Evolutionary conservation across 1,140 invertebrate genomes (phyloP).

Genomic region (Rhysida immarginata): DNA sequence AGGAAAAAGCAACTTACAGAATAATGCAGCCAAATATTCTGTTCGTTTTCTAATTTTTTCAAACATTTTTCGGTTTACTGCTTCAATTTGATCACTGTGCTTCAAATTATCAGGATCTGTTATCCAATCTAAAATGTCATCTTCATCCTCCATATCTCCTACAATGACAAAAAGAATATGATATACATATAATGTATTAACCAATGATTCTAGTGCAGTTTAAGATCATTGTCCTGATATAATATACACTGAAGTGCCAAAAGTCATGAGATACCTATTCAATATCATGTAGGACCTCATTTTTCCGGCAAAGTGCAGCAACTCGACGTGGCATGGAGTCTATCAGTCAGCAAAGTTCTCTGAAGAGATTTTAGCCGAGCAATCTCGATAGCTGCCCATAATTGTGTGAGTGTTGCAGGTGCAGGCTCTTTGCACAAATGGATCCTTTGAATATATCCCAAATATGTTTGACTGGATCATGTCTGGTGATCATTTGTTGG

Average conservation of each 20-base stretch:
- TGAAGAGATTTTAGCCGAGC: no score
- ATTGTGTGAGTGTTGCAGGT: no score
- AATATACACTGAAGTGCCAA: background rate
- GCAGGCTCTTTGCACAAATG: no score
- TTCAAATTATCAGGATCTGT: constrained; percentile 90
- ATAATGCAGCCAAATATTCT: constrained; percentile 55
- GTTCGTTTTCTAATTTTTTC: constrained; percentile 23
- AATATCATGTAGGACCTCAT: no score
- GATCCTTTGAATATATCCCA: no score
- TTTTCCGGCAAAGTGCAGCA: no score
- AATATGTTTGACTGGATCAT: no score
- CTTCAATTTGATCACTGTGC: constrained; percentile 53
- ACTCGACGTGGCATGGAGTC: no score
- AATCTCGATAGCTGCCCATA: no score
- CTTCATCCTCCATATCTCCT: constrained; percentile 76
- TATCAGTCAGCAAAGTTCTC: no score
- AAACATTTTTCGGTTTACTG: constrained; percentile 32
- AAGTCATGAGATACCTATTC: background rate
- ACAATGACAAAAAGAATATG: background rate
- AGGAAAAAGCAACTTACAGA: constrained; percentile 54
- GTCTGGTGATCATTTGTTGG: no score
- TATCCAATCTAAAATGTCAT: constrained; percentile 83
- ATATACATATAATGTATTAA: background rate
- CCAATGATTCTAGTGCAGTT: no score
- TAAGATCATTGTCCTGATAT: background rate